Evolutionary conservation across 1,140 invertebrate genomes (phyloP).

Genomic region (Phenacoccus solenopsis): DNA sequence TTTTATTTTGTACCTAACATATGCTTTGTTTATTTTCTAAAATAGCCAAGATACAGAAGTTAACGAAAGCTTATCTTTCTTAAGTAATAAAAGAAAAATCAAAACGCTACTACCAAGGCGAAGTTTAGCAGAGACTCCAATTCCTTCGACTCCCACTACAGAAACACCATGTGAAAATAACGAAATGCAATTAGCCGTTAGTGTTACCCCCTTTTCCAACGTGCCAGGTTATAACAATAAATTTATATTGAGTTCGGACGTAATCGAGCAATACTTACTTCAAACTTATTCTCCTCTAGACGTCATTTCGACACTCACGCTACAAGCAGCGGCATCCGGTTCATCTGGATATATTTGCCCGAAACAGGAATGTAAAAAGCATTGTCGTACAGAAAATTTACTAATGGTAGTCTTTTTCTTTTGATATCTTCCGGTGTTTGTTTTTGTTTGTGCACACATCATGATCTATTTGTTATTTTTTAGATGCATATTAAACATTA

Average conservation of each 20-base stretch:
- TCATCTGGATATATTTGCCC: constrained; percentile 42
- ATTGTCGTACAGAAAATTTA: constrained; percentile 77
- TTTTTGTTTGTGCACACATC: neutral
- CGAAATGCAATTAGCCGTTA: neutral
- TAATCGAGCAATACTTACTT: too few relatives aligned
- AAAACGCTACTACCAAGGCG: neutral
- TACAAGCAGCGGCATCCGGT: constrained; percentile 11
- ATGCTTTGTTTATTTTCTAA: neutral
- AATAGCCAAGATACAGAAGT: neutral
- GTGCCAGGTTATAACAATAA: too few relatives aligned
- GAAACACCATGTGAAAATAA: neutral
- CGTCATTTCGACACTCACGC: too few relatives aligned
- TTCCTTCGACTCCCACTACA: neutral
- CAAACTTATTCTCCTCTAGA: too few relatives aligned
- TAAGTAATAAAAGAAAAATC: neutral
- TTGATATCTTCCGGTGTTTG: too few relatives aligned
- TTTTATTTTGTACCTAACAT: neutral
- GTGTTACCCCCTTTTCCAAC: neutral
- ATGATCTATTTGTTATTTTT: constrained; percentile 17
- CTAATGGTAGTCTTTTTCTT: too few relatives aligned
- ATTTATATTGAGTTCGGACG: too few relatives aligned
- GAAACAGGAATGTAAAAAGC: constrained; percentile 68
- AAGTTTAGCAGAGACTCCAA: neutral
- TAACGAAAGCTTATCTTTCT: neutral
- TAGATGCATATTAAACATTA: constrained; percentile 84